These are phyloP conservation scores for Aricia artaxerxes DNA, from an alignment of 2,888 invertebrate genomes.

Conservation along the genomic window DNA sequence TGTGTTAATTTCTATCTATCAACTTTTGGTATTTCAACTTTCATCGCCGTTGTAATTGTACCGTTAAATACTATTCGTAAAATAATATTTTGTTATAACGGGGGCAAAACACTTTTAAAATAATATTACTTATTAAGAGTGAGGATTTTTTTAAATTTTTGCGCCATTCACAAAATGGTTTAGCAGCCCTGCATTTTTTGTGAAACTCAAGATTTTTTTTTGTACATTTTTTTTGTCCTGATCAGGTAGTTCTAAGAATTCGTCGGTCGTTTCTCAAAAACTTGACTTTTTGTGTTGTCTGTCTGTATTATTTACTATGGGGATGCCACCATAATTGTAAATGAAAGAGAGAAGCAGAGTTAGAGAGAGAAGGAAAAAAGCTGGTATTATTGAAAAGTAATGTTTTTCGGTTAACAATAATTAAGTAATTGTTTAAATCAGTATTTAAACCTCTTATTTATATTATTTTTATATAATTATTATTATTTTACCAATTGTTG, in stretches of 20 bases:
- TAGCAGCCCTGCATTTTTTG: background rate
- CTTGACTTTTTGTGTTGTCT: slow-evolving; percentile 12
- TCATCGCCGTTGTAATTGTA: no score
- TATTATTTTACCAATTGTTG: no score
- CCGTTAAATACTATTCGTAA: no score
- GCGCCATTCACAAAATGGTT: background rate
- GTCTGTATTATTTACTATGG: slow-evolving; percentile 14
- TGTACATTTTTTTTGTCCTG: background rate
- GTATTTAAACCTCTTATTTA: no score
- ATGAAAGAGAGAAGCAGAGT: background rate
- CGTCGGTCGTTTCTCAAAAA: slow-evolving; percentile 14
- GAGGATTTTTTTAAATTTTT: no score
- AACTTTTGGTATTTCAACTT: no score
- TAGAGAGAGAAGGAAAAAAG: background rate
- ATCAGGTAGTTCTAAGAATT: slow-evolving; percentile 30
- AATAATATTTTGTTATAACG: background rate
- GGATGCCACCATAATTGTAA: background rate
- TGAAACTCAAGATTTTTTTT: background rate
- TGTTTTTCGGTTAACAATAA: no score
- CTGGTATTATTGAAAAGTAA: no score
- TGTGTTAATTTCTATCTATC: no score
- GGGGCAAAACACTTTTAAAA: background rate
- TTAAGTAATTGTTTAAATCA: no score
- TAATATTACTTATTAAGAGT: no score
- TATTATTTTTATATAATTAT: no score